Base-by-base conservation (phyloP, 2,888 invertebrate species). In the Phengaris alcon region DNA sequence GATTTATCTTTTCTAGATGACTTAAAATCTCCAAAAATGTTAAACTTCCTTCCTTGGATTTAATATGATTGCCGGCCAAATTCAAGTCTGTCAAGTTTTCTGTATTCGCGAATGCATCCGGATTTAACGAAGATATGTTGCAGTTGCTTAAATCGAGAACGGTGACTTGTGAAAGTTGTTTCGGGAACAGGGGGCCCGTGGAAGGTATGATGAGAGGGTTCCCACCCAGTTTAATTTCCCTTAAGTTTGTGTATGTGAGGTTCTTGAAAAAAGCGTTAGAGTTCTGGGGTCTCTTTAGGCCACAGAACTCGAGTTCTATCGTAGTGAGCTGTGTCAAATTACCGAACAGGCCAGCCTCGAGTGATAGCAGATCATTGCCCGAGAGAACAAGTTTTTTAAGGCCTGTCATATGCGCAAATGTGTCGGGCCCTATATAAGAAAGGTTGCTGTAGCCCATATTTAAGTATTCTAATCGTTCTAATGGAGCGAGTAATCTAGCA, bases 401-500 rank as follows among this genome's bases (percentile, higher is more conserved):
- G 10, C 95, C 94, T 1, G 95, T 95, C 95, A 96, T 96, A 82
- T 95, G 95, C 6, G 95, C 94, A 82, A 96, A 96, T 4, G 95
- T 95, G 52, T 95, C 93, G 57, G 95, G 95, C 0, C 95, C 95
- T 75, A 96, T 91, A 79, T 94, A 93, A 0, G 95, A 95, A 3
- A 96, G 88, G 83, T 95, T 95, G 85, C 96, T 96, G 83, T 95
- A 96, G 7, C 96, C 96, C 96, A 96, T 96, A 84, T 96, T 96
- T 5, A 96, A 88, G 82, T 95, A 95, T 84, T 95, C 95, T 54
- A 96, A 87, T 13, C 95, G 95, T 77, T 95, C 94, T 1, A 96
- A 85, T 0, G 96, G 96, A 3, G 95, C 95, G 22, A 96, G 85
- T 48, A 96, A 84, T 80, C 94, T 94, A 8, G 95, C 95, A 83